Base-by-base conservation (phyloP, 2,113 vertebrate genomes). In the Pteruthius melanotis region DNA sequence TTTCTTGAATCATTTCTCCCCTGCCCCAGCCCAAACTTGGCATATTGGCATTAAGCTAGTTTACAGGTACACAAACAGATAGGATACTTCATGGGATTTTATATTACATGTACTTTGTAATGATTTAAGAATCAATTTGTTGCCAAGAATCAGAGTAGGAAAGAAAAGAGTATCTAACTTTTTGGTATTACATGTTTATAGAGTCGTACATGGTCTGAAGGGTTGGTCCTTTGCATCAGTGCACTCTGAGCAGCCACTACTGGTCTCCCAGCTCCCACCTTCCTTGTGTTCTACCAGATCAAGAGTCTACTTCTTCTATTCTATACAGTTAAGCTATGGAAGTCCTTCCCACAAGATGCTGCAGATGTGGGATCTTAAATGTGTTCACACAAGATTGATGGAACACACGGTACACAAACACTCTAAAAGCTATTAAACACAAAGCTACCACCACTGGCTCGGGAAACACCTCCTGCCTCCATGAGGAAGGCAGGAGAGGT, bases 91-190 rank as follows among this genome's bases (percentile, higher is more conserved):
- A 57, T 56, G 21, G 85, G 80, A 81, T 86, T 84, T 90, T 83
- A 50, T 45, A 59, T 88, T 91, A 78, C 87, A 90, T 18, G 17
- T 95, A 82, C 81, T 95, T 96, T 95, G 57, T 94, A 91, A 93
- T 93, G 93, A 95, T 97, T 97, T 94, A 96, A 96, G 94, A 97
- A 93, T 83, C 9, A n/a, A 45, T 85, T 94, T 87, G 28, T 91
- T 96, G 86, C 91, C 95, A 97, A 97, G 94, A 97, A 96, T 92
- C 90, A 60, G 68, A 64, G 37, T 53, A 96, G 77, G 24, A 5
- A 22, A 95, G 94, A 96, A 96, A 94, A 94, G 85, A 6, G 3
- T 20, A 44, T 30, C 8, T 40, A 75, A 26, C 8, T 71, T 94
- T 68, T 61, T n/a, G 42, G 18, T 81, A 33, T 63, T 78, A 39